phyloP scores from a whole-genome alignment of 2,113 vertebrate genomes.

The Phyllostomus discolor region DNA sequence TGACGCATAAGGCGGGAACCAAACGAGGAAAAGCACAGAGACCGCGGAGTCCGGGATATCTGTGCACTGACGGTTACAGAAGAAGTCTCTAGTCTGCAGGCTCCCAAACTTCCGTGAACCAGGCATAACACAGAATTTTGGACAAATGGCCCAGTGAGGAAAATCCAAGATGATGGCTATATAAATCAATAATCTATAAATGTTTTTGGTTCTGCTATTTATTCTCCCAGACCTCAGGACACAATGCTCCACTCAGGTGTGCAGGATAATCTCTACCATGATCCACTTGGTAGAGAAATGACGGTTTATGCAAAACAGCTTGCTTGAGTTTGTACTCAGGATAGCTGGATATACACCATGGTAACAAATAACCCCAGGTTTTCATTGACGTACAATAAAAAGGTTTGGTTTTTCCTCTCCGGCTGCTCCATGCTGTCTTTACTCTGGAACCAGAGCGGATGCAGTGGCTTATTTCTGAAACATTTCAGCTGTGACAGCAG shows the following conservation, averaged over 20 bases:
- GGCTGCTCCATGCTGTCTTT: not conserved
- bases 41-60: not conserved
- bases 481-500: not conserved
- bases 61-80: not conserved
- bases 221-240: not conserved
- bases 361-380: not conserved
- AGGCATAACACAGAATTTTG: not conserved
- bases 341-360: not conserved
- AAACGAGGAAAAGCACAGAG: not conserved
- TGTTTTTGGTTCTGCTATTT: not conserved
- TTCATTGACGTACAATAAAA: not conserved
- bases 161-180: not conserved
- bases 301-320: not conserved
- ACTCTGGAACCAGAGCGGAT: not conserved
- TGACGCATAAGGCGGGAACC: fast-evolving
- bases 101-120: not conserved
- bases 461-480: not conserved
- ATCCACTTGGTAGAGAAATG: not conserved
- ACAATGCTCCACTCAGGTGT: not conserved
- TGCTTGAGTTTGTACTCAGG: not conserved
- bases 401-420: not conserved
- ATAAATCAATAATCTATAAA: not conserved
- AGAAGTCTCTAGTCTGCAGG: not conserved
- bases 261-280: not conserved
- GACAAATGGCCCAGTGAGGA: not conserved